Conservation (phyloP, 2,797 vertebrate species). For the Tadarida brasiliensis region DNA sequence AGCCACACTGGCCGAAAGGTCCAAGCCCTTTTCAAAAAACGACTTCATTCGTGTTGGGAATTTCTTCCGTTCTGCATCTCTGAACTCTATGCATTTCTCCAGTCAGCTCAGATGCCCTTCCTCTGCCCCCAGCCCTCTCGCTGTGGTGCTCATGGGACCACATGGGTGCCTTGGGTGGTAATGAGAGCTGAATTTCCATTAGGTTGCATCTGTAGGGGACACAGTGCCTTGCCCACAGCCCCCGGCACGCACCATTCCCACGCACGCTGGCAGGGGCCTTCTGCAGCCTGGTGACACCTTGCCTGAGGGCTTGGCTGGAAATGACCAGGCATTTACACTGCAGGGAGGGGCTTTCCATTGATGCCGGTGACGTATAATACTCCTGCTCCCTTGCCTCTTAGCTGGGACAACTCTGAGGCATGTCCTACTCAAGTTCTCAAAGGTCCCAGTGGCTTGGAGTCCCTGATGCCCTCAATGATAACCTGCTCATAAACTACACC, state of each 20-base stretch:
- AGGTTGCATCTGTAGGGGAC: neutral
- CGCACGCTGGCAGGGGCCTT: neutral
- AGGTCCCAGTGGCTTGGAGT: neutral
- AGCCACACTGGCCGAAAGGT: too few relatives aligned
- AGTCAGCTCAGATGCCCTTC: neutral
- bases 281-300: neutral
- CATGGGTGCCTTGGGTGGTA: too few relatives aligned
- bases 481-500: neutral
- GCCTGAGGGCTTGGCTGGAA: neutral
- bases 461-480: neutral
- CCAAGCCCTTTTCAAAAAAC: neutral
- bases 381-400: neutral
- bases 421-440: neutral
- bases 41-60: neutral
- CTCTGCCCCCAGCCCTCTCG: accelerated
- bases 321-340: neutral
- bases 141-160: neutral
- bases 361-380: neutral
- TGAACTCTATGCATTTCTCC: neutral
- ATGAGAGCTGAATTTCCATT: neutral
- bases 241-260: neutral
- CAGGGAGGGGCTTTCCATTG: neutral
- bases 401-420: neutral
- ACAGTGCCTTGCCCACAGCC: neutral
- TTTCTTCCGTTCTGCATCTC: neutral